phyloP scores from a whole-genome alignment of 1,140 invertebrate genomes.

The Apis laboriosa region DNA sequence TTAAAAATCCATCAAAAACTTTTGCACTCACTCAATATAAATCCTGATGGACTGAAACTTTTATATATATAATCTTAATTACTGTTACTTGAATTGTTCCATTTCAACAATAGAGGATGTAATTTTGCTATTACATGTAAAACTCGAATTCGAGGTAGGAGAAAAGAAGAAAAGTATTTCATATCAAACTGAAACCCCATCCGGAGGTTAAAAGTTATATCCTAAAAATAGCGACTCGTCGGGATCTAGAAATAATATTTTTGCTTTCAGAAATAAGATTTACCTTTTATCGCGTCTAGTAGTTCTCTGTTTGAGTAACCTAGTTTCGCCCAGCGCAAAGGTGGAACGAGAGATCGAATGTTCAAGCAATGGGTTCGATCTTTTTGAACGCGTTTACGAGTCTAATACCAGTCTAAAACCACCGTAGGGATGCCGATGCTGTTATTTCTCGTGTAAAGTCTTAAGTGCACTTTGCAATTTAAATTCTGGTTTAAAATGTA shows the following conservation, averaged over 20 bases:
- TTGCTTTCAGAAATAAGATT: conserved; percentile 53
- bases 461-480: conserved; percentile 20
- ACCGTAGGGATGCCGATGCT: neutral
- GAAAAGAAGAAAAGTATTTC: conserved; percentile 24
- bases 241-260: conserved; percentile 50
- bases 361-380: conserved; percentile 40
- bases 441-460: conserved; percentile 14
- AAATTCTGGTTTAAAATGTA: neutral
- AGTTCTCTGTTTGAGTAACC: conserved; percentile 43
- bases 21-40: no score
- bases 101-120: no score
- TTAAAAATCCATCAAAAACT: no score
- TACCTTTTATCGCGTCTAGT: conserved; percentile 49
- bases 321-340: conserved; percentile 7
- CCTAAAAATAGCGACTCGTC: conserved; percentile 35
- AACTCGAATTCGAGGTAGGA: neutral
- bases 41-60: no score
- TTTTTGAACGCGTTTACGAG: conserved; percentile 32
- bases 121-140: neutral
- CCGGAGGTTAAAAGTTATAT: conserved; percentile 4
- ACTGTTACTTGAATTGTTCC: neutral
- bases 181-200: neutral
- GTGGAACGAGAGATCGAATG: neutral
- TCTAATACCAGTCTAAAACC: conserved; percentile 7
- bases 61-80: no score